These are phyloP conservation scores for Drosophila stalkeri DNA, from an alignment of 2,888 invertebrate species.

Conservation along the genomic window DNA sequence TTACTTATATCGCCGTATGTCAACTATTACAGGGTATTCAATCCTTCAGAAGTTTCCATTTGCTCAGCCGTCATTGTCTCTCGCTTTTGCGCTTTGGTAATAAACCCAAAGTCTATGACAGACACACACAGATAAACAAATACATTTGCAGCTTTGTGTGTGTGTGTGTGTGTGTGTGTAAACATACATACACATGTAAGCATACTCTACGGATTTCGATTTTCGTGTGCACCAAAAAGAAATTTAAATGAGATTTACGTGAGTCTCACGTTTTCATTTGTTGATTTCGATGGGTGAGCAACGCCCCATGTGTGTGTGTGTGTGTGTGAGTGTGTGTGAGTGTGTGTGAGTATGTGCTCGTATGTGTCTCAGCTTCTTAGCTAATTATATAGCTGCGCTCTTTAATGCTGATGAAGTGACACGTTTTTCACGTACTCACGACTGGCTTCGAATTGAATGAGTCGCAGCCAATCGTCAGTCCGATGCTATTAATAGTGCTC, in stretches of 20 bases:
- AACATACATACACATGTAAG: background rate
- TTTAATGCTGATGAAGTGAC: conserved; percentile 54
- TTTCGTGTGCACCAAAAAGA: conserved; percentile 62
- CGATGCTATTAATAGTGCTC: conserved; percentile 65
- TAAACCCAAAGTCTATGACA: conserved; percentile 14
- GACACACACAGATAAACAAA: conserved; percentile 11
- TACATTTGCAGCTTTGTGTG: background rate
- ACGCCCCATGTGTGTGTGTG: background rate
- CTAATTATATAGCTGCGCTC: conserved; percentile 46
- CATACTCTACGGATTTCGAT: conserved; percentile 35
- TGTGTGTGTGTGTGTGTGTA: too few relatives aligned
- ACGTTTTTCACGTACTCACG: conserved; percentile 9
- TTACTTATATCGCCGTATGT: too few relatives aligned
- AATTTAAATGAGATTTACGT: conserved; percentile 69
- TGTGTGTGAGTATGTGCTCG: background rate
- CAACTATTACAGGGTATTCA: conserved; percentile 4
- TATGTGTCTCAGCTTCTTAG: conserved; percentile 3
- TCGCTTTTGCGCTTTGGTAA: conserved; percentile 15
- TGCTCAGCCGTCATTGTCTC: conserved; percentile 3
- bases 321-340: background rate
- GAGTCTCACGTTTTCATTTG: conserved; percentile 35
- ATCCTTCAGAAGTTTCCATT: background rate
- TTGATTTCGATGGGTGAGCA: conserved; percentile 17
- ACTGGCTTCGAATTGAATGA: conserved; percentile 28
- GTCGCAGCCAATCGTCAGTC: conserved; percentile 43